phyloP scores from a whole-genome alignment of 2,113 vertebrate genomes.

The Amphilophus citrinellus region DNA sequence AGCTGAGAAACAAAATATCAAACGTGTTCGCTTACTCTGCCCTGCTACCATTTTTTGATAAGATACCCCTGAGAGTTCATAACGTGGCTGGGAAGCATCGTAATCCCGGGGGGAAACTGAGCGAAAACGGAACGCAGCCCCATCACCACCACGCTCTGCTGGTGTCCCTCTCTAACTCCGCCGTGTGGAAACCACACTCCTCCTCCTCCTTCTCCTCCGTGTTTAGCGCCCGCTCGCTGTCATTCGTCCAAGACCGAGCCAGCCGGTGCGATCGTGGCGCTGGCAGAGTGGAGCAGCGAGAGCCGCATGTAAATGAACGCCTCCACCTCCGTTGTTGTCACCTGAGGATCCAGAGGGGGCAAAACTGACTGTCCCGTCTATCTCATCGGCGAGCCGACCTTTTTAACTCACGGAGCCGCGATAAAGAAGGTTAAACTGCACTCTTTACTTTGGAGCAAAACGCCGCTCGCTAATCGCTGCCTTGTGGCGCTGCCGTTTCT shows the following conservation, averaged over 20 bases:
- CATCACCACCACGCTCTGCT: neutral
- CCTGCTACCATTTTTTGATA: neutral
- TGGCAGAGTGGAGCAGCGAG: slow-evolving; percentile 73
- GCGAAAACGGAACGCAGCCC: neutral
- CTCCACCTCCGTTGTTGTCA: slow-evolving; percentile 47
- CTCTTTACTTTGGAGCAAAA: slow-evolving; percentile 46
- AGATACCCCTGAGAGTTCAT: neutral
- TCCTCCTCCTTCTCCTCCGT: slow-evolving; percentile 18
- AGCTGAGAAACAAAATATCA: neutral
- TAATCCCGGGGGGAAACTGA: neutral
- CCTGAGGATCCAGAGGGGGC: slow-evolving; percentile 45
- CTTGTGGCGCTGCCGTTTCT: slow-evolving; percentile 41
- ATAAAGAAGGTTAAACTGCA: slow-evolving; percentile 28
- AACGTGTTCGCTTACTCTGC: neutral
- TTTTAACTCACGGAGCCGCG: neutral
- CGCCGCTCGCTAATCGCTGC: slow-evolving; percentile 29
- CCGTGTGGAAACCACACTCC: slow-evolving; percentile 78
- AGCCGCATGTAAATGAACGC: slow-evolving; percentile 73
- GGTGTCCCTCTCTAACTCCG: slow-evolving; percentile 61
- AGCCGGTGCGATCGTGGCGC: slow-evolving; percentile 79
- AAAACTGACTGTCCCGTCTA: slow-evolving; percentile 4
- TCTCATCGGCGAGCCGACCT: slow-evolving; percentile 13
- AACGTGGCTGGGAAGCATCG: neutral
- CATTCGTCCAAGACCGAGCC: slow-evolving; percentile 73
- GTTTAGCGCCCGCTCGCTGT: slow-evolving; percentile 67